phyloP scores from a whole-genome alignment of 2,113 vertebrate species.

The Acrocephalus kingi region DNA sequence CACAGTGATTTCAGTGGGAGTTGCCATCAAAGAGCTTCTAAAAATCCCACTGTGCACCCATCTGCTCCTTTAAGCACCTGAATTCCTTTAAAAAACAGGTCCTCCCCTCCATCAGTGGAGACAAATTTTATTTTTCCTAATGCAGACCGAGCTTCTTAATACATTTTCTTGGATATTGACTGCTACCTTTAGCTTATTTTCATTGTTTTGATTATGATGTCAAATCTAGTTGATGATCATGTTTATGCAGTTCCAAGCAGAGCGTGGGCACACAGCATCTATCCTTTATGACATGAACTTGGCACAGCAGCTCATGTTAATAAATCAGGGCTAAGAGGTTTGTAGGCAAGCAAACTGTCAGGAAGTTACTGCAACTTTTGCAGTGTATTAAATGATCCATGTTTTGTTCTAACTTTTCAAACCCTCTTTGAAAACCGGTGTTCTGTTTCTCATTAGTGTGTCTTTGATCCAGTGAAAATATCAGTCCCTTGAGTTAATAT shows the following conservation, averaged over 20 bases:
- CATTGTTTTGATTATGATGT: conserved; percentile 63
- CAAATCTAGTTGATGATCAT: conserved; percentile 30
- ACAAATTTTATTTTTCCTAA: conserved; percentile 18
- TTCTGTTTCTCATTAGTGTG: conserved; percentile 52
- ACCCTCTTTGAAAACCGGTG: not conserved
- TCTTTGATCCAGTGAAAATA: conserved; percentile 33
- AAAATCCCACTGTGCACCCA: conserved; percentile 65
- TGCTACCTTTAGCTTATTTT: conserved; percentile 43
- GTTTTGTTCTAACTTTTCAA: conserved; percentile 17
- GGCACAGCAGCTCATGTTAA: conserved; percentile 20
- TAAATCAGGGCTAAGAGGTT: conserved; percentile 57
- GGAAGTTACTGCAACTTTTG: conserved; percentile 35
- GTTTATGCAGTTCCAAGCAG: conserved; percentile 40
- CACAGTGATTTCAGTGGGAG: conserved; percentile 46
- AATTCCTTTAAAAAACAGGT: conserved; percentile 37
- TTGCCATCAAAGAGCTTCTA: conserved; percentile 61
- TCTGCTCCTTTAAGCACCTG: conserved; percentile 55
- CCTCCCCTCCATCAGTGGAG: not conserved
- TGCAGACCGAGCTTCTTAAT: not conserved
- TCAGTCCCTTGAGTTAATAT: conserved; percentile 37
- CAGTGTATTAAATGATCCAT: not conserved
- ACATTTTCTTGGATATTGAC: not conserved
- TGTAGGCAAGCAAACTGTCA: conserved; percentile 11
- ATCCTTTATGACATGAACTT: not conserved
- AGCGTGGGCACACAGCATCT: conserved; percentile 15